Evolutionary conservation across 2,113 vertebrate species (phyloP), one percentile per base, ranked within the genome.

Genomic region (Notechis scutatus): DNA sequence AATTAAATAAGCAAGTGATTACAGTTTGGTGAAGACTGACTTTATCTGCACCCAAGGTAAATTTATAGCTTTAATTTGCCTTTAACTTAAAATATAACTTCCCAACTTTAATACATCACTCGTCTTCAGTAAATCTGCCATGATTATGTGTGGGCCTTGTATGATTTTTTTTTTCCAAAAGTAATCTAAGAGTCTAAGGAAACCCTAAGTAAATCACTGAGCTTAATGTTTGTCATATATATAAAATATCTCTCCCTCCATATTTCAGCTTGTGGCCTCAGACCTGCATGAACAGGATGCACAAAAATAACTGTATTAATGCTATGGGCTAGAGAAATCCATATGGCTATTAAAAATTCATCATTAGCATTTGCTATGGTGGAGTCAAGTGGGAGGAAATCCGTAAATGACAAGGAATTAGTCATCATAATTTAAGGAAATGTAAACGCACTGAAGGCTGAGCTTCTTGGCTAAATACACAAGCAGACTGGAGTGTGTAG

Each of bases 51-150:
- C 92, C 97, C 90, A 85, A 74, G 95, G 95, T 96, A 97, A 98
- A 98, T 98, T 98, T 97, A 98, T 97, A 95, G 94, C 93, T 98
- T 97, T 98, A 98, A 98, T 98, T 98, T 98, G 97, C 94, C 95
- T 97, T 97, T 95, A 94, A 95, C 94, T 95, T 98, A 98, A 99
- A 98, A 97, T 97, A 97, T 96, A 97, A 96, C 95, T 97, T 97
- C 50, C 94, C 90, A 85, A 64, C 90, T 96, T 98, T 97, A 97
- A 98, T 97, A 94, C 95, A 96, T 97, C 95, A 97, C 97, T 97
- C 97, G 94, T 97, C 94, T 96, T 96, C 97, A 96, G 98, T 98
- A 98, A 98, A 98, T 98, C 96, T 97, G 64, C 96, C 95, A 95
- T 94, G 91, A 96, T 96, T 97, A 94, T 97, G 94, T 96, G 94